Evolutionary conservation across 2,797 vertebrate species (phyloP).

Genomic region (Tenualosa thibaudeaui): DNA sequence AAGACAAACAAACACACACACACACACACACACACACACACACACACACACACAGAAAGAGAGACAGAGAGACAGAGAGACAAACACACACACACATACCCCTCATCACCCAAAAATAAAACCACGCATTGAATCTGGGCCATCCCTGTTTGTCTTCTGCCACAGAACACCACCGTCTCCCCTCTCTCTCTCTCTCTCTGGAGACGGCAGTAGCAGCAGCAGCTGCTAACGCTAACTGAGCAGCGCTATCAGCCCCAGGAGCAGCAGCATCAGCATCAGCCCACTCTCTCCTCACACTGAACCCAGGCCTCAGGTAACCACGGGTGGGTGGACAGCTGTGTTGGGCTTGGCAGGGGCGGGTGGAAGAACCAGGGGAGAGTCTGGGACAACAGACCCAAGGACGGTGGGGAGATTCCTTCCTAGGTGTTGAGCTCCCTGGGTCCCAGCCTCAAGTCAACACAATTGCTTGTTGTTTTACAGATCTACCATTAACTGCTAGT

Average conservation of each 20-base stretch:
- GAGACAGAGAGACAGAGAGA: too few relatives aligned
- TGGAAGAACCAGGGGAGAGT: not conserved
- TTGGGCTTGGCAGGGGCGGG: not conserved
- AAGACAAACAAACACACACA: not conserved
- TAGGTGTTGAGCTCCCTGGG: too few relatives aligned
- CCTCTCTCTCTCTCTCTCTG: not conserved
- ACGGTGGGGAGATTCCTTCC: too few relatives aligned
- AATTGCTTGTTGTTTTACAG: too few relatives aligned
- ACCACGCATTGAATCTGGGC: not conserved
- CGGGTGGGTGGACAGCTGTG: not conserved
- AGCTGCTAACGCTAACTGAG: not conserved
- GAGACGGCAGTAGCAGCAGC: not conserved
- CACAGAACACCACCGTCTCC: not conserved
- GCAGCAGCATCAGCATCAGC: not conserved
- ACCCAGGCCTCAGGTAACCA: not conserved
- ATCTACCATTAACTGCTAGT: too few relatives aligned
- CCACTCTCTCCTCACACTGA: not conserved
- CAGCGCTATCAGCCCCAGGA: not conserved
- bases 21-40: not conserved
- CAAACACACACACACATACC: too few relatives aligned
- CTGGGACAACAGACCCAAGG: not conserved
- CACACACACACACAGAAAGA: too few relatives aligned
- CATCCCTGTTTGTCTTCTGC: not conserved
- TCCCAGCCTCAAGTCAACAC: too few relatives aligned
- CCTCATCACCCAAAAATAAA: conserved; percentile 9